A percentile compares a stretch with the other conserved stretches of the same genome.
Evolutionary conservation across 1,140 invertebrate species (phyloP).

Genomic region (Subanguina moxae): DNA sequence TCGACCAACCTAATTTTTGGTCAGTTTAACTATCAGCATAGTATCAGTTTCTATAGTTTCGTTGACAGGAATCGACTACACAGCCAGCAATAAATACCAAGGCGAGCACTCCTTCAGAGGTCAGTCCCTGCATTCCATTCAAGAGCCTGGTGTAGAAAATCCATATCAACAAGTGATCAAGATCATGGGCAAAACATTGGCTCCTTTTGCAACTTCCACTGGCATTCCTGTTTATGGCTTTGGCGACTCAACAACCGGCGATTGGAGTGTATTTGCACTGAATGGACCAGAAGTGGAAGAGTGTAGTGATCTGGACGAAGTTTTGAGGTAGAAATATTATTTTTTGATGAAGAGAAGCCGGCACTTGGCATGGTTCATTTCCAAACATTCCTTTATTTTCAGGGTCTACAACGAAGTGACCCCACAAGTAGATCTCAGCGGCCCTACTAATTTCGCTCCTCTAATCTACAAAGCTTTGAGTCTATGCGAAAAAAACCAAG

Average conservation of each 20-base stretch:
- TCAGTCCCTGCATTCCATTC: conserved; percentile 60
- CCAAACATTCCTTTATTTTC: conserved; percentile 15
- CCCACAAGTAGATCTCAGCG: conserved; percentile 59
- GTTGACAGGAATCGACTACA: conserved; percentile 63
- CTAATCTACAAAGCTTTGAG: conserved; percentile 63
- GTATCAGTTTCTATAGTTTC: not conserved
- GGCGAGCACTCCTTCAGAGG: conserved; percentile 63
- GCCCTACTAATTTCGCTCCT: conserved; percentile 63
- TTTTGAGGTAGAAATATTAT: conserved; percentile 59
- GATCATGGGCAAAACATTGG: conserved; percentile 63
- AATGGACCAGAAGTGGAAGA: conserved; percentile 39
- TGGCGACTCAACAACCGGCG: conserved; percentile 61
- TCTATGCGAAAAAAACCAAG: conserved; percentile 59
- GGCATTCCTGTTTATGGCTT: conserved; percentile 63
- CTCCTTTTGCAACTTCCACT: conserved; percentile 61
- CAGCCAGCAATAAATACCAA: conserved; percentile 65
- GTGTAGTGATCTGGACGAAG: conserved; percentile 62
- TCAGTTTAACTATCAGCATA: not conserved
- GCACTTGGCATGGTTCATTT: not conserved
- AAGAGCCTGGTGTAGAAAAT: conserved; percentile 55
- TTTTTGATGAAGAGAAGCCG: too few relatives aligned
- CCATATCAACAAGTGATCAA: conserved; percentile 59
- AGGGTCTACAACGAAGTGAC: conserved; percentile 58
- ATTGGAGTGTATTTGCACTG: conserved; percentile 62
- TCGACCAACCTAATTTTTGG: conserved; percentile 56